Conservation (phyloP, 1,140 invertebrate genomes). For the Zaprionus davidi region DNA sequence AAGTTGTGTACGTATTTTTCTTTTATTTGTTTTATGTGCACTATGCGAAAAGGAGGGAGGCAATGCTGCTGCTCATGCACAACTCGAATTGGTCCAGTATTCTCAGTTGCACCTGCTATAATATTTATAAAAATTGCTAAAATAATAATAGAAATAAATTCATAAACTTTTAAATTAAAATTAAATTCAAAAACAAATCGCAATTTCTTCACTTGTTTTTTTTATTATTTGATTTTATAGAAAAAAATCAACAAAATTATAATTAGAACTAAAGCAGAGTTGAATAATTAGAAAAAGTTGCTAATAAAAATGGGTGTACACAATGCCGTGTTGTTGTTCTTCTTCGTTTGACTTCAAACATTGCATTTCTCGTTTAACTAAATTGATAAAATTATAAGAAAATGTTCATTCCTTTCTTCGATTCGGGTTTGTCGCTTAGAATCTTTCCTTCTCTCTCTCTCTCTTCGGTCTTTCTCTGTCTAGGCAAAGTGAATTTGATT, state of each 20-base stretch:
- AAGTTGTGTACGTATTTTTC: conserved; percentile 9
- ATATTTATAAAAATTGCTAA: no score
- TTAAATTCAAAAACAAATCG: no score
- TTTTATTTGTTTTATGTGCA: conserved; percentile 2
- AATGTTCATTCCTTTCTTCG: conserved; percentile 9
- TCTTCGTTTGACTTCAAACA: background rate
- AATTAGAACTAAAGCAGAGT: conserved; percentile 74
- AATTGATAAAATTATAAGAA: conserved; percentile 36
- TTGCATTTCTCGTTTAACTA: conserved; percentile 43
- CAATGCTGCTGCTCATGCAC: conserved; percentile 19
- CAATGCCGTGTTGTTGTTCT: conserved; percentile 25
- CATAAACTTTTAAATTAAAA: no score
- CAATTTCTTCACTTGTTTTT: conserved; percentile 63
- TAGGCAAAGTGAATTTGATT: conserved; percentile 33
- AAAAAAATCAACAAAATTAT: conserved; percentile 77
- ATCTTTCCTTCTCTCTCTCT: conserved; percentile 6
- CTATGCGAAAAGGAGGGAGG: background rate
- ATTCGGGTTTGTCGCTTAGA: conserved; percentile 28
- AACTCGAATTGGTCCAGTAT: conserved; percentile 40
- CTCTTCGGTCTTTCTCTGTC: conserved; percentile 8
- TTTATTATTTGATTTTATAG: conserved; percentile 70
- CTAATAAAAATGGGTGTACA: conserved; percentile 62
- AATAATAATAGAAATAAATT: no score
- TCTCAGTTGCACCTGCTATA: background rate
- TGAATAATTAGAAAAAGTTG: conserved; percentile 51